Evolutionary conservation across 1,140 invertebrate species (phyloP), one percentile per base, ranked within the genome.

Genomic region (Magallana angulata): DNA sequence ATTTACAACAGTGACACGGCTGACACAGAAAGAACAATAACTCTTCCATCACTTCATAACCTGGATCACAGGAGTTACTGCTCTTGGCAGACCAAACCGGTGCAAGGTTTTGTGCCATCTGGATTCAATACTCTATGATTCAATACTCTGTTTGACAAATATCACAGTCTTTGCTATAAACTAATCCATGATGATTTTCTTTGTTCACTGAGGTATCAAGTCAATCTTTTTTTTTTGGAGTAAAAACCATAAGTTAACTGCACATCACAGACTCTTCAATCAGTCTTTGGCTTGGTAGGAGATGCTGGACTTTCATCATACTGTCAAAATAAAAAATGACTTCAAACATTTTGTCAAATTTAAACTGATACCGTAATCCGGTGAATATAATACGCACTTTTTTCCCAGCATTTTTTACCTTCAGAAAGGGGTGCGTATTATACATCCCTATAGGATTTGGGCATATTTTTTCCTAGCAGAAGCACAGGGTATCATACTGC

Each of bases 101-200:
- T 11, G 14, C 24, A 11, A 11, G 24, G 9, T 24, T 11, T 9
- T 5, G 18, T 5, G 1, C 14, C 14, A 11, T 30, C 7, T 18
- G 30, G 64, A 30, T 76, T 76, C 24, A 76, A 76, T 76, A 76
- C 68, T 76, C 68, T 76, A 36, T 48, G 64, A 30, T 76, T 76
- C 24, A 76, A 76, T 76, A 76, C 68, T 30, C 68, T 8, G 12
- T 9, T 30, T 76, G 24, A 24, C 24, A 12, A 11, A 30, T 76
- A 76, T 76, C 68, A 76, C 68, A 76, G 68, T 76, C 12, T 30
- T 30, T 36, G 2, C 36, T 48, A 48, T 48, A 48, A 7, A 76
- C 7, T 36, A 64, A 64, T 7, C 24, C 24, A 76, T 30, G 36
- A 24, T 76, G 14, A 76, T 9, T 76, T 24, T 48, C 36, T 30